These are phyloP conservation scores for Alsophila aescularia DNA, from an alignment of 2,888 invertebrate genomes.

Conservation along the genomic window DNA sequence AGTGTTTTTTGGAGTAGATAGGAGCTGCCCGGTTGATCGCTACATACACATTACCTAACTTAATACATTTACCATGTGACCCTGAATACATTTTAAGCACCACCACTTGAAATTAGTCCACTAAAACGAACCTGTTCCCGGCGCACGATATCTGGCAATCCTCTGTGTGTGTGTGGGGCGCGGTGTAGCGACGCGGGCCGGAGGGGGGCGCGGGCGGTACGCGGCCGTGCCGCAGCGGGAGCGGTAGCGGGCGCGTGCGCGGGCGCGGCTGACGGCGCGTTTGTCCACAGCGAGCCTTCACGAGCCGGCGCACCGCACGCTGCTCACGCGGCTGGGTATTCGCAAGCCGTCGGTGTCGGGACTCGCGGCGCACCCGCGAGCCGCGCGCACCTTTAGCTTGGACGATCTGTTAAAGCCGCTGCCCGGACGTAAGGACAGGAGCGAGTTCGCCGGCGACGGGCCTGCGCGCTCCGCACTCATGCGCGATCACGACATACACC, in stretches of 20 bases:
- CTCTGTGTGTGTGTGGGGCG: conserved; percentile 61
- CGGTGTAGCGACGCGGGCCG: conserved; percentile 54
- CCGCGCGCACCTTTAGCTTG: conserved; percentile 93
- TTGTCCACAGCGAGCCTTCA: conserved; percentile 83
- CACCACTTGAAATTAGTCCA: not conserved
- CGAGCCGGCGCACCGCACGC: conserved; percentile 85
- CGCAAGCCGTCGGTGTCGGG: conserved; percentile 94
- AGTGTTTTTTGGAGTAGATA: not conserved
- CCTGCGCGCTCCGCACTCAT: conserved; percentile 69
- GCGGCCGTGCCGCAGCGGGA: conserved; percentile 65
- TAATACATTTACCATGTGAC: not conserved
- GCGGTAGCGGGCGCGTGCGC: conserved; percentile 39
- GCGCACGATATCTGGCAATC: conserved; percentile 60
- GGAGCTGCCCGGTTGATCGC: not conserved
- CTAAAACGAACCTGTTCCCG: conserved; percentile 27
- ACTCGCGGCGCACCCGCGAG: conserved; percentile 88
- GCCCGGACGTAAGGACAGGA: conserved; percentile 90
- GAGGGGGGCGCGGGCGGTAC: conserved; percentile 56
- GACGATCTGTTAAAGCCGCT: conserved; percentile 94
- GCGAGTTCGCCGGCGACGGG: conserved; percentile 62
- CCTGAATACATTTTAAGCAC: not conserved
- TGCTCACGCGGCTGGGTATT: conserved; percentile 93
- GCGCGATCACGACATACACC: conserved; percentile 25
- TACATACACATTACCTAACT: not conserved
- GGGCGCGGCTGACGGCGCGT: conserved; percentile 54